Evolutionary conservation across 2,888 invertebrate species (phyloP).

Genomic region (Pseudococcus jackbeardsleyi): DNA sequence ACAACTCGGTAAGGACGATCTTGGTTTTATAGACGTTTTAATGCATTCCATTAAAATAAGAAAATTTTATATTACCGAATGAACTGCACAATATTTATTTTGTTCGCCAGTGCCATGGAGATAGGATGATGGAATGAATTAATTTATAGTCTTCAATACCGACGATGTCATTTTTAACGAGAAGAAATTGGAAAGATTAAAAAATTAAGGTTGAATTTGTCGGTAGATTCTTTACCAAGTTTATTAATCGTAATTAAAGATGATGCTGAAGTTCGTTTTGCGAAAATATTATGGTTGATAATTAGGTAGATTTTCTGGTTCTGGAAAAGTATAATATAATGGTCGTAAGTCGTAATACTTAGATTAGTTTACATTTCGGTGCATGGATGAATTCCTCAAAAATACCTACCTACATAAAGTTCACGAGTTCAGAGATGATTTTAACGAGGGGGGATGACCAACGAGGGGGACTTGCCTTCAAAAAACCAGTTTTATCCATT

Average conservation of each 20-base stretch:
- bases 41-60: neutral
- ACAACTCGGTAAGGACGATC: slow-evolving; percentile 5
- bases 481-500: too few relatives aligned
- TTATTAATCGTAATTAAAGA: neutral
- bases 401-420: too few relatives aligned
- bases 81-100: neutral
- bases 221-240: neutral
- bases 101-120: neutral
- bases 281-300: neutral
- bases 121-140: neutral
- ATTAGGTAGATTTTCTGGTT: neutral
- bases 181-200: neutral
- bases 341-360: too few relatives aligned
- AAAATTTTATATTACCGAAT: neutral
- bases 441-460: too few relatives aligned
- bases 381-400: too few relatives aligned
- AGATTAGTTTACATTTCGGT: too few relatives aligned
- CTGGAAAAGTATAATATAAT: too few relatives aligned
- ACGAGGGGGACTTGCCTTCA: too few relatives aligned
- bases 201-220: neutral
- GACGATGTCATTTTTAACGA: neutral
- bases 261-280: neutral
- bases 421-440: too few relatives aligned
- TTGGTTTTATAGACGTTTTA: slow-evolving; percentile 9
- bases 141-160: neutral